Base-by-base conservation (phyloP, 2,888 invertebrate species). In the Cheilosia vulpina region DNA sequence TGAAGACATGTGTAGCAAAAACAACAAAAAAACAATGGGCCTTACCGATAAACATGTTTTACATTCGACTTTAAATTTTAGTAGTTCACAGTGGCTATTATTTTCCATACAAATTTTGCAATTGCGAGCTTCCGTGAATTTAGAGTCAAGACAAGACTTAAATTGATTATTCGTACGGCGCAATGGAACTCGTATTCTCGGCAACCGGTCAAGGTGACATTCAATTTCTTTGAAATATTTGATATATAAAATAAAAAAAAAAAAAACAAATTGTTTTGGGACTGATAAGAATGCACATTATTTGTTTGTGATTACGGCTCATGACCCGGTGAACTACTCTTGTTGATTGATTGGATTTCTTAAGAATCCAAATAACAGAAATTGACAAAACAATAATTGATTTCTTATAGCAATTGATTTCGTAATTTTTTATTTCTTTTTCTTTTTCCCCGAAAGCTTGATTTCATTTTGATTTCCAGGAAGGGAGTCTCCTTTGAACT, bases 181-280 rank as follows among this genome's bases (percentile, higher is more conserved):
- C 21, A 21, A 21, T 19, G 7, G 13, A 47, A 17, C 24, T 24
- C 41, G 41, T 24, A 17, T n/a, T 21, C 31, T 34, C 1, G 21
- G n/a, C n/a, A 4, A 4, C 5, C 9, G 19, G 3, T 55, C 43
- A 55, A 68, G 68, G 68, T 55, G 68, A 68, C 43, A 66, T 66
- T 66, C 2, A 53, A 66, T n/a, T 66, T 24, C 24, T 38, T 1
- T 7, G 0, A 13, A 19, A 19, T 9, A 63, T n/a, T 15, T 31
- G 4, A 27, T 31, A 45, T 9, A 11, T 19, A 6, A 17, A 17
- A 45, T 27, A 17, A 7, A 17, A 50, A 31, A 19, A 6, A 63
- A 34, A 13, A 7, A 38, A 38, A 2, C 0, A n/a, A 31, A 17
- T 19, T 38, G 13, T 38, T 38, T 38, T 38, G 38, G 17, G 2